phyloP scores from a whole-genome alignment of 2,113 vertebrate genomes.

The Tursiops truncatus region DNA sequence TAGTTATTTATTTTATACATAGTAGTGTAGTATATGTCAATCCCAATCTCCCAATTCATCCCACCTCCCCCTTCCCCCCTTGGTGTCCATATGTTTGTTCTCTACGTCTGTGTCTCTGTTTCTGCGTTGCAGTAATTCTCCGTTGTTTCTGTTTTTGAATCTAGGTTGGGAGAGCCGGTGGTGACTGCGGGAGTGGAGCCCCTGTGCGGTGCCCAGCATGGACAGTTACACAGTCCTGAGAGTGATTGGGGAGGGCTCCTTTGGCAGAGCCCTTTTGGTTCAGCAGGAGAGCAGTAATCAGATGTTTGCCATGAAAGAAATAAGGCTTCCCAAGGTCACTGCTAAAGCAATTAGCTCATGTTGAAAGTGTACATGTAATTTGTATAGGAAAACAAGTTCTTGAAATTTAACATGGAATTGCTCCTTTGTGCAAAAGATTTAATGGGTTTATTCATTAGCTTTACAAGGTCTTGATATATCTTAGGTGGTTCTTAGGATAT shows the following conservation, averaged over 20 bases:
- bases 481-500: neutral
- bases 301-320: slow-evolving; percentile 92
- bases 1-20: too few relatives aligned
- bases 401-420: neutral
- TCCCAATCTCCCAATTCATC: too few relatives aligned
- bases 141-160: slow-evolving; percentile 14
- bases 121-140: too few relatives aligned
- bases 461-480: neutral
- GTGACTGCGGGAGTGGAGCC: neutral
- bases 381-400: neutral
- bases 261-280: slow-evolving; percentile 91
- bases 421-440: neutral
- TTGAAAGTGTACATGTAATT: neutral
- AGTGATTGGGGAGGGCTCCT: slow-evolving; percentile 92
- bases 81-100: too few relatives aligned
- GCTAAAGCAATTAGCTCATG: neutral
- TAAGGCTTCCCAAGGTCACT: slow-evolving; percentile 91
- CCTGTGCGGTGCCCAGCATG: slow-evolving; percentile 79
- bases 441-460: neutral
- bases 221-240: slow-evolving; percentile 86
- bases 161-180: neutral
- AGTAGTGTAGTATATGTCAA: too few relatives aligned
- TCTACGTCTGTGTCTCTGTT: too few relatives aligned
- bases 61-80: too few relatives aligned
- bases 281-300: slow-evolving; percentile 74